Base-by-base conservation (phyloP, 2,797 vertebrate genomes). In the Enteromius afrohamiltoni region DNA sequence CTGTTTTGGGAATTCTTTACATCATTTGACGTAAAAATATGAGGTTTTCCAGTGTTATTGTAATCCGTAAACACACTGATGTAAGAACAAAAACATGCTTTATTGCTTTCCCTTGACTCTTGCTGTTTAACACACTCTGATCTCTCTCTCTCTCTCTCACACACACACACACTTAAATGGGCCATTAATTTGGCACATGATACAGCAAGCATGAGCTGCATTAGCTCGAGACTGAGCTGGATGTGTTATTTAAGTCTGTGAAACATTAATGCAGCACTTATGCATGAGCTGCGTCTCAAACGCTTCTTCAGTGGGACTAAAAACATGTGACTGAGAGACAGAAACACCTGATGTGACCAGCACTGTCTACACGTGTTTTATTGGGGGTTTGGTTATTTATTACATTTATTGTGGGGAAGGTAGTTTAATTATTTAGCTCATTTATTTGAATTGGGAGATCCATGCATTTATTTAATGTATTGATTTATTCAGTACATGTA, bases 201-300 rank as follows among this genome's bases (percentile, higher is more conserved):
- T 19, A 19, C 75, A n/a, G n/a, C n/a, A n/a, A 62, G 53, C 53
- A 26, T 26, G 51, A 77, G 31, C 16, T 62, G 55, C 75, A 45
- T 62, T 29, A 42, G n/a, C 7, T 23, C 3, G 10, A 77, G 8
- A 13, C n/a, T 60, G 55, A 77, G 53, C 37, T 26, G 55, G 55
- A 62, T 62, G 75, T 55, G 71, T 55, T 55, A 26, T 62, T 77
- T 77, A 77, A 62, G 37, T 62, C 37, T 62, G 58, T 76, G 29
- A 76, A 55, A 40, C 74, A 76, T 76, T 76, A 76, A 76, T 23
- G 13, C 55, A 62, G 75, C 74, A 26, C 55, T 77, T 60, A 17
- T 26, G 55, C 53, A 62, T 17, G 17, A 77, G 34, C 75, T 40
- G 2, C 2, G 4, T 60, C 55, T 60, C 75, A 40, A 14, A 62